Evolutionary conservation across 2,797 vertebrate species (phyloP).

Genomic region (Chelmon rostratus): DNA sequence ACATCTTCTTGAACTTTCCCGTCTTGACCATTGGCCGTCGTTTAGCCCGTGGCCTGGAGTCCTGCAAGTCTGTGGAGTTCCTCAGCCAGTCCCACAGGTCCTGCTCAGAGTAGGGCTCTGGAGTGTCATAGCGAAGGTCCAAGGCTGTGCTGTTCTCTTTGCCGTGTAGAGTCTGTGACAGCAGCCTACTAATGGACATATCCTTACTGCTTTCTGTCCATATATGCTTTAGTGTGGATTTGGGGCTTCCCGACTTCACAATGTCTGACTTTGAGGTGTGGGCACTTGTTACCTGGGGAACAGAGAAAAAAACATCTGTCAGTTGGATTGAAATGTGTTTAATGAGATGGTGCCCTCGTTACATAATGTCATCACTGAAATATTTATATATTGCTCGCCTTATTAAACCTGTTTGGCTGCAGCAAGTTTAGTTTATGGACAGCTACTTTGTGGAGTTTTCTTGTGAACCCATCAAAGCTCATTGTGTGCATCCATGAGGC

Average conservation of each 20-base stretch:
- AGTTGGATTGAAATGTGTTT: slow-evolving; percentile 20
- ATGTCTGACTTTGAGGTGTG: slow-evolving; percentile 93
- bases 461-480: background rate
- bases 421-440: background rate
- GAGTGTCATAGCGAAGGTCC: slow-evolving; percentile 96
- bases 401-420: background rate
- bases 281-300: slow-evolving; percentile 89
- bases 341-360: background rate
- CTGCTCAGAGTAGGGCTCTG: slow-evolving; percentile 98
- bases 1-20: slow-evolving; percentile 99
- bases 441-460: background rate
- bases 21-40: slow-evolving; percentile 98
- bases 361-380: background rate
- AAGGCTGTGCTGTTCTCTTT: slow-evolving; percentile 96
- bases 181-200: slow-evolving; percentile 96
- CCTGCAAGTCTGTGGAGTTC: slow-evolving; percentile 96
- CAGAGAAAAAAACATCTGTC: slow-evolving; percentile 51
- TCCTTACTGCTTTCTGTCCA: slow-evolving; percentile 99
- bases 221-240: slow-evolving; percentile 96
- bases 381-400: background rate
- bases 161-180: slow-evolving; percentile 97
- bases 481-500: background rate
- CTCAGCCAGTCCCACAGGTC: slow-evolving; percentile 99
- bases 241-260: slow-evolving; percentile 94
- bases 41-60: slow-evolving; percentile 94